Evolutionary conservation across 2,113 vertebrate species (phyloP).

Genomic region (Promerops cafer): DNA sequence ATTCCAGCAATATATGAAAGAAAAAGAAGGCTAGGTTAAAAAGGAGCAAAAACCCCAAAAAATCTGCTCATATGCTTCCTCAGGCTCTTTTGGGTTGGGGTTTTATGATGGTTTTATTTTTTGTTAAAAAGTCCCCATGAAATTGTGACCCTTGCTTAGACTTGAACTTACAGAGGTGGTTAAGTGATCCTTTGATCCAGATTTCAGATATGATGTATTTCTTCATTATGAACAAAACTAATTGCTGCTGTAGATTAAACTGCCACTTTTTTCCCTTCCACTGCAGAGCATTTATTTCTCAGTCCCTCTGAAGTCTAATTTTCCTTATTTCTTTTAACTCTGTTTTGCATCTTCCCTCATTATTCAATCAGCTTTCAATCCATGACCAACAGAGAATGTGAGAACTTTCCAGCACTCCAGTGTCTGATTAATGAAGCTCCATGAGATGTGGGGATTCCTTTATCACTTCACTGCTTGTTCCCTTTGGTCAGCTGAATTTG

Average conservation of each 20-base stretch:
- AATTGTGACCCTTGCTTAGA: background rate
- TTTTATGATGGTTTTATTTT: background rate
- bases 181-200: background rate
- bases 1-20: background rate
- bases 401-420: background rate
- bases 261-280: background rate
- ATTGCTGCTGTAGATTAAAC: background rate
- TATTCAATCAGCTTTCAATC: background rate
- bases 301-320: background rate
- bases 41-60: background rate
- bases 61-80: fast-evolving
- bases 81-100: background rate
- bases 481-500: background rate
- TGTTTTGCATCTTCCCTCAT: background rate
- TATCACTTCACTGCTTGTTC: background rate
- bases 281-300: background rate
- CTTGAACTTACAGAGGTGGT: background rate
- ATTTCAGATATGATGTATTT: background rate
- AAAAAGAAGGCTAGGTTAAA: background rate
- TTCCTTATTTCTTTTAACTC: background rate
- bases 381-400: background rate
- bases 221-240: background rate
- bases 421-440: background rate
- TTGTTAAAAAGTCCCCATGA: background rate
- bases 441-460: background rate